Conservation (phyloP, 2,888 invertebrate genomes). For the Tachina lurida region DNA sequence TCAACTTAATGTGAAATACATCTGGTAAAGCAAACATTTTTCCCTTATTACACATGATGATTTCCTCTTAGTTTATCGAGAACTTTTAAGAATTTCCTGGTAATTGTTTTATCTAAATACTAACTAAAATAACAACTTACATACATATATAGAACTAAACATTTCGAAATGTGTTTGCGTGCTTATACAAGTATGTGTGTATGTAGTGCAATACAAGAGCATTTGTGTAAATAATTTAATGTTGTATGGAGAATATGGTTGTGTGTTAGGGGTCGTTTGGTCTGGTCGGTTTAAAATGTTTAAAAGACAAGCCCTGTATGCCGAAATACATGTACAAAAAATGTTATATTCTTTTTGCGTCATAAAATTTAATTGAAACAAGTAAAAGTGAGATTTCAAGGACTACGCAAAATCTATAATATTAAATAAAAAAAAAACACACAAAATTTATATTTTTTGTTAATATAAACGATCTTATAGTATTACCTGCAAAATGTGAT, state of each 20-base stretch:
- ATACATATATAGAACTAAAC: background rate
- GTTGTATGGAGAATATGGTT: background rate
- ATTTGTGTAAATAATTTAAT: background rate
- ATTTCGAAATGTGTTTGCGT: background rate
- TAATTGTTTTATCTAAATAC: background rate
- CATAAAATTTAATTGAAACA: slow-evolving; percentile 52
- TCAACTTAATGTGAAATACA: background rate
- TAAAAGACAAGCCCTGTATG: background rate
- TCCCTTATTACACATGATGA: background rate
- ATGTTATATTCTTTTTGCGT: background rate
- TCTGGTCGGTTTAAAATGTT: background rate
- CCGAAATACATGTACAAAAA: background rate
- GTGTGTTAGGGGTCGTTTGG: background rate
- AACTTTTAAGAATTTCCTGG: background rate
- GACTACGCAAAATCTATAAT: too few relatives aligned
- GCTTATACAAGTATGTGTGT: background rate
- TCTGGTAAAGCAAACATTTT: background rate
- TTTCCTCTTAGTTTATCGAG: background rate
- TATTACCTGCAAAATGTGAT: too few relatives aligned
- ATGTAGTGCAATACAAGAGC: background rate
- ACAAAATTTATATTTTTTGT: too few relatives aligned
- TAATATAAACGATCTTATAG: too few relatives aligned
- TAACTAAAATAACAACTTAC: background rate
- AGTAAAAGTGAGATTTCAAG: background rate
- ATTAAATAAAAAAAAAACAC: too few relatives aligned